Conservation (phyloP, 1,140 invertebrate genomes). For the Ips typographus region DNA sequence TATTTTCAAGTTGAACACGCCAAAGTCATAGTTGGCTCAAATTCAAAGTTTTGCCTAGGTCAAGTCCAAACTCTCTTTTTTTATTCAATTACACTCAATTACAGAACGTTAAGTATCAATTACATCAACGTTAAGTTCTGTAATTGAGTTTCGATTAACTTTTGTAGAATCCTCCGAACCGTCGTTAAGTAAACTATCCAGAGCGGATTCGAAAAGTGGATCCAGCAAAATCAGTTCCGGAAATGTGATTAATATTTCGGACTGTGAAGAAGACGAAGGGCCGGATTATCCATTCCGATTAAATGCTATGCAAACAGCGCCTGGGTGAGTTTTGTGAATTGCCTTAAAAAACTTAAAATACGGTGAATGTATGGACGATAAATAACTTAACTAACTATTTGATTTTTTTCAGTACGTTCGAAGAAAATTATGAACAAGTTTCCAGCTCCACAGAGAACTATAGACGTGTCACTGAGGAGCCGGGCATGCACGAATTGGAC, state of each 20-base stretch:
- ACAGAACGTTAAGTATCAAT: no score
- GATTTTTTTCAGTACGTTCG: constrained; percentile 22
- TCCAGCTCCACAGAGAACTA: constrained; percentile 49
- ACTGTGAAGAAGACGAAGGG: constrained; percentile 42
- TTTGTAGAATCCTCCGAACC: neutral
- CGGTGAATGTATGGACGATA: no score
- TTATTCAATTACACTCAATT: no score
- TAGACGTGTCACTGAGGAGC: constrained; percentile 34
- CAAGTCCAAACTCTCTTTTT: no score
- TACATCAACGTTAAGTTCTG: no score
- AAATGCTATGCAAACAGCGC: constrained; percentile 1
- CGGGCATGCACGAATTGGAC: constrained; percentile 46
- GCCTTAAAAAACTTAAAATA: no score
- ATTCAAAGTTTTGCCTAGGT: no score
- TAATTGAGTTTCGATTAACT: no score
- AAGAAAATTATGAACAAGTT: constrained; percentile 46
- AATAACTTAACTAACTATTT: no score
- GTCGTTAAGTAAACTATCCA: constrained; percentile 9
- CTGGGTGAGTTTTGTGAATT: no score
- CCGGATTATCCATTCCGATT: constrained; percentile 39
- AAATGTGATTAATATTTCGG: constrained; percentile 45
- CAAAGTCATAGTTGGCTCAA: no score
- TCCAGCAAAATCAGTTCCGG: constrained; percentile 17
- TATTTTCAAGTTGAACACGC: no score
- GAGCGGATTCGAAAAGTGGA: constrained; percentile 14